Base-by-base conservation (phyloP, 2,113 vertebrate genomes). In the Odontesthes bonariensis region DNA sequence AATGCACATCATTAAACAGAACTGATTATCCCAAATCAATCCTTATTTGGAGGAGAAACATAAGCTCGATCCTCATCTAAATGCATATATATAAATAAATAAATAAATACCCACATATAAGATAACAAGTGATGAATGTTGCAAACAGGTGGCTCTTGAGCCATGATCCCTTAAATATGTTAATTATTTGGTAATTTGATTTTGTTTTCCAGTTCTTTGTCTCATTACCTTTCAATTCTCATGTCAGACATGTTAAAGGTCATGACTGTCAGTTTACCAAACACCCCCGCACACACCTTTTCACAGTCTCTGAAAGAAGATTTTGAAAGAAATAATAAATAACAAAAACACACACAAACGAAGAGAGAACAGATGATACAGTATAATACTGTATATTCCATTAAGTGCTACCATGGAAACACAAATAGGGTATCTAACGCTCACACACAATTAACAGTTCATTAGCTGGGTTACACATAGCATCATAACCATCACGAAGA, bases 391-490 rank as follows among this genome's bases (percentile, higher is more conserved):
- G 56, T 22, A 49, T 32, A 14, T 54, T 53, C 23, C 0, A 27
- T 23, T 62, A 10, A 22, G 49, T 42, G 33, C 38, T 27, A 12
- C 58, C 47, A 44, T 35, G 31, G 62, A 64, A 32, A 64, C 62
- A 22, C 11, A 9, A 11, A 16, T 8, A 72, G 22, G 46, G 33
- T 31, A 38, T 46, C 22, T 20, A 52, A 35, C 9, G 14, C 11
- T 71, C 20, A 19, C 5, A 8, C 27, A 49, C 57, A 56, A 33
- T 64, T 20, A 58, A 31, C 44, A 49, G 19, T 53, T 75, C 23
- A 67, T 53, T 40, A 67, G 44, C 13, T 33, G 32, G 35, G 40
- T 40, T 60, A 31, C 55, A 67, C 46, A 19, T 52, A 23, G 40
- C 35, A 3, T 27, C 27, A 27, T 27, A 27, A 27, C 27, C 27